phyloP scores from a whole-genome alignment of 2,797 vertebrate species.

The Sternotherus odoratus region DNA sequence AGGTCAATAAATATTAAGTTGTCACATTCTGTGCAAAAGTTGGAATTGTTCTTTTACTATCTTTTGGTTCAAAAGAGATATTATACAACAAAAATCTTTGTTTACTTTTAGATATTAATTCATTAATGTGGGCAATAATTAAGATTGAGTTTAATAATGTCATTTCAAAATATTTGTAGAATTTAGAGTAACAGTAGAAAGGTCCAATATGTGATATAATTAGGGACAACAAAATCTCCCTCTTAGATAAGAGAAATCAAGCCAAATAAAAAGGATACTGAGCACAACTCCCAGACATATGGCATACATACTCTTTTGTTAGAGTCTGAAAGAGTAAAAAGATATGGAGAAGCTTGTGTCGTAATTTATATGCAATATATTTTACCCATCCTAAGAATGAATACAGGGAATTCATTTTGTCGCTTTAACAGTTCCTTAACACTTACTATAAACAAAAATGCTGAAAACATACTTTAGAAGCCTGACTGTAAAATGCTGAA shows the following conservation, averaged over 20 bases:
- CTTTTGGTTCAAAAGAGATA: neutral
- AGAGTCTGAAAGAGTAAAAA: neutral
- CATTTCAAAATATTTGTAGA: conserved; percentile 50
- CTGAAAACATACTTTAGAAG: neutral
- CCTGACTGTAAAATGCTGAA: neutral
- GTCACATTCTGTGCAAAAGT: neutral
- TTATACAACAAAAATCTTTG: conserved; percentile 26
- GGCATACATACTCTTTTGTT: neutral
- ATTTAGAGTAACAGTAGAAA: conserved; percentile 45
- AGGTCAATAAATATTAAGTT: conserved; percentile 14
- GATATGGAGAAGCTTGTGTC: neutral
- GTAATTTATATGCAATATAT: neutral
- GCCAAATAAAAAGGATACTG: neutral
- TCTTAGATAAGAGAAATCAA: conserved; percentile 11
- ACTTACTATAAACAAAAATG: neutral
- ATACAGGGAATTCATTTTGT: neutral
- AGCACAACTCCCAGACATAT: neutral
- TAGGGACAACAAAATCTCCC: neutral
- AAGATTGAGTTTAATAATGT: conserved; percentile 66
- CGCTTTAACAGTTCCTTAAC: neutral
- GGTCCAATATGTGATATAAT: conserved; percentile 59
- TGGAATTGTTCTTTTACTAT: neutral
- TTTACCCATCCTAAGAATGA: neutral
- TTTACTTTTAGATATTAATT: conserved; percentile 65
- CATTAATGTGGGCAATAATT: conserved; percentile 70